Evolutionary conservation across 1,140 invertebrate species (phyloP), one percentile per base, ranked within the genome.

Genomic region (Portunus trituberculatus): DNA sequence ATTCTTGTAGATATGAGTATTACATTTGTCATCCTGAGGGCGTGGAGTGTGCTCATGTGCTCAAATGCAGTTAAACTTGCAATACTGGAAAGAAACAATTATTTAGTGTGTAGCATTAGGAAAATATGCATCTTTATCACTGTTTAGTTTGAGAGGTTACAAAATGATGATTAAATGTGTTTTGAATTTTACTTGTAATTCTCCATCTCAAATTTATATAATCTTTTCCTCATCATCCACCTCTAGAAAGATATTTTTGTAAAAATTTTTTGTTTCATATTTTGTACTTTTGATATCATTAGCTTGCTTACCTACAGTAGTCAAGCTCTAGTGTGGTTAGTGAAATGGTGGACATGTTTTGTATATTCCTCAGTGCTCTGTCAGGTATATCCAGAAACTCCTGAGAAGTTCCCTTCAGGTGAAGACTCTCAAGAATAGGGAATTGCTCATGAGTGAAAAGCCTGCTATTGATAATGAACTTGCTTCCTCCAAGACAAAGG

Each of bases 41-140:
- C 91, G 29, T 91, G 52, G 4, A 94, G 59, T 7, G 29, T 83
- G 67, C 88, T 94, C 52, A 91, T 94, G 59, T 16, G 8, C 7
- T 52, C 88, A 52, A 94, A 94, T 25, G 88, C 31, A 25, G 28
- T 29, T 39, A 32, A 2, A 84, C 59, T 90, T 28, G 4, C 20
- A 29, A 94, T 67, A 12, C 93, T 94, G 93, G 83, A 93, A 93
- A 46, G 29, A 88, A 45, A 45, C 25, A 20, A 48, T 89, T 59
- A 59, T 59, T 59, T 59, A 59, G 52, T 59, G 10, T 59, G 52
- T 59, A 10, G 52, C 52, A 59, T 59, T 59, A 20, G 16, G 2
- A 59, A 59, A 25, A 29, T 25, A 28, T 25, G 25, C 7, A 25
- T 14, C n/a, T 45, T 48, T 6, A 20, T 6, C 10, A n/a, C 48